These are phyloP conservation scores for Helogale parvula DNA, from an alignment of 2,113 vertebrate species.

Conservation along the genomic window DNA sequence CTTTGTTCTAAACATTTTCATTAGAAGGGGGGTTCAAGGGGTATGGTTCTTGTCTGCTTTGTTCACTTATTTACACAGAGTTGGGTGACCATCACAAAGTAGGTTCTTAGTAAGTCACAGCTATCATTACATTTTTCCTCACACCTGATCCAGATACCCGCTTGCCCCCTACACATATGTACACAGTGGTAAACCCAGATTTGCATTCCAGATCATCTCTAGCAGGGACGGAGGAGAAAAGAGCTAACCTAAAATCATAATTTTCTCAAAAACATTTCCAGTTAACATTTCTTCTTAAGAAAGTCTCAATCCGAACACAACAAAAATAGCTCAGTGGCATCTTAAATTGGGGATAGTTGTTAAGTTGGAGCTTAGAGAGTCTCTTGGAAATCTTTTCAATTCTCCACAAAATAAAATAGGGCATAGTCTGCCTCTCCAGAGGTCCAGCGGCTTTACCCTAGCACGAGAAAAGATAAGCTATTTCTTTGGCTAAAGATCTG, in stretches of 20 bases:
- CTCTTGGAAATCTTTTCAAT: background rate
- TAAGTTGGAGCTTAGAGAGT: background rate
- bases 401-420: slow-evolving; percentile 25
- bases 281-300: slow-evolving; percentile 42
- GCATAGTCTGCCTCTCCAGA: background rate
- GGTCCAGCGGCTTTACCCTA: background rate
- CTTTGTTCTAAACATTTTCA: background rate
- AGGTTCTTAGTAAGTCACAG: background rate
- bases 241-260: background rate
- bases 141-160: background rate
- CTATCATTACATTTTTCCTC: background rate
- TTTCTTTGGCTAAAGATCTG: background rate
- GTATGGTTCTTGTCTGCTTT: background rate
- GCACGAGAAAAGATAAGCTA: background rate
- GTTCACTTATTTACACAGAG: background rate
- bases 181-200: background rate
- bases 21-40: background rate
- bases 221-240: background rate
- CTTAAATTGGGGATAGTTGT: background rate
- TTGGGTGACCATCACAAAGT: background rate
- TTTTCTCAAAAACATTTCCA: background rate
- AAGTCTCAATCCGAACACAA: background rate
- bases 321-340: background rate
- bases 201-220: background rate
- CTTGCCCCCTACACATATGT: background rate